Evolutionary conservation across 2,113 vertebrate species (phyloP), one percentile per base, ranked within the genome.

Genomic region (Podocnemis expansa): DNA sequence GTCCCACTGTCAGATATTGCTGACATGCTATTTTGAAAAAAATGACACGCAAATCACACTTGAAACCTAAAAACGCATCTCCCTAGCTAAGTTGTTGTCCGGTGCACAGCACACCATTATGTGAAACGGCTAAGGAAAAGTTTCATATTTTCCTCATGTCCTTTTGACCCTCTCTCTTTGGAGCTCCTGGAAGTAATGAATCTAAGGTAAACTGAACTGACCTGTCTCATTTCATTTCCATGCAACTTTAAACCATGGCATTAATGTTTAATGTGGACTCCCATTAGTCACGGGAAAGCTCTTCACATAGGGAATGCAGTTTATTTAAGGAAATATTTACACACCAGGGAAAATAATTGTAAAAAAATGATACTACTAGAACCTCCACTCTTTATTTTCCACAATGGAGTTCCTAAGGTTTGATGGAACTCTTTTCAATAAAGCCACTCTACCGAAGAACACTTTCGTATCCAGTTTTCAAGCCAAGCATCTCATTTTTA

Each of bases 131-230:
- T 79, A 76, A 70, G 82, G 75, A 75, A 95, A 29, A 89, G n/a
- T 79, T 27, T 86, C 11, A 0, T 75, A 56, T 88, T 93, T 94
- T 84, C 87, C 73, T 89, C 54, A 8, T 87, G 87, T 67, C 82
- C 87, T 58, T 95, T 90, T 81, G 86, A 89, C 93, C 89, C 94
- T 93, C 95, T 70, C 75, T 88, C 84, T 87, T 83, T 56, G 3
- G 43, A 87, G 91, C 5, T 5, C 82, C 4, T 93, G 31, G 92
- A 96, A 89, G 94, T 97, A 97, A 84, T 94, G 96, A 97, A 97
- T 97, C 97, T 96, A 97, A 97, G 95, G 97, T 98, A 98, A 98
- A 94, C 93, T 29, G 95, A 97, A 97, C 95, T 96, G 97, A 97
- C 96, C 96, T 96, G 96, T 86, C 97, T 94, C 91, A 95, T 93